These are phyloP conservation scores for Nycticryphes semicollaris DNA, from an alignment of 2,113 vertebrate species.

Conservation along the genomic window DNA sequence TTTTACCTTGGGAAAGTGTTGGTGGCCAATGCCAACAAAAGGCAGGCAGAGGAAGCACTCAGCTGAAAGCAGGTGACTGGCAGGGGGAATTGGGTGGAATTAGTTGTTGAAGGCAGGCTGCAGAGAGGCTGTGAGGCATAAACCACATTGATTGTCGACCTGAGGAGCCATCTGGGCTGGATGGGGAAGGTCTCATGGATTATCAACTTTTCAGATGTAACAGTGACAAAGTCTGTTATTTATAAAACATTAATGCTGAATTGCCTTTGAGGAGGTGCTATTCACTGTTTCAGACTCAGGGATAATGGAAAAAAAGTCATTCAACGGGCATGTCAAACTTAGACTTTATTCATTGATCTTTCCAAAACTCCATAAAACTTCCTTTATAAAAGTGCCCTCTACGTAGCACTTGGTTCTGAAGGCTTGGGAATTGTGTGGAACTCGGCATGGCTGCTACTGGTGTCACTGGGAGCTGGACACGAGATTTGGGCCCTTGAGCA, in stretches of 20 bases:
- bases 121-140: background rate
- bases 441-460: background rate
- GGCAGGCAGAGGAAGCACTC: background rate
- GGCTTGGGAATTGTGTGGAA: background rate
- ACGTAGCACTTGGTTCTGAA: rapidly evolving
- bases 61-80: background rate
- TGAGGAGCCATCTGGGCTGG: background rate
- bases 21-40: background rate
- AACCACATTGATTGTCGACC: rapidly evolving
- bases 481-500: rapidly evolving
- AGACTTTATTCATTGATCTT: background rate
- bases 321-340: background rate
- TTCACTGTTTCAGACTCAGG: background rate
- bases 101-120: background rate
- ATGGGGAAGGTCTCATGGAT: background rate
- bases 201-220: background rate
- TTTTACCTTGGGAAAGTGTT: background rate
- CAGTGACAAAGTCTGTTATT: rapidly evolving
- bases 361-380: background rate
- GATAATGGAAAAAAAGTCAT: background rate
- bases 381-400: background rate
- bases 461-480: background rate
- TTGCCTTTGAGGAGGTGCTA: background rate
- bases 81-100: background rate
- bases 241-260: background rate